Evolutionary conservation across 2,797 vertebrate species (phyloP).

Genomic region (Cyclopterus lumpus): DNA sequence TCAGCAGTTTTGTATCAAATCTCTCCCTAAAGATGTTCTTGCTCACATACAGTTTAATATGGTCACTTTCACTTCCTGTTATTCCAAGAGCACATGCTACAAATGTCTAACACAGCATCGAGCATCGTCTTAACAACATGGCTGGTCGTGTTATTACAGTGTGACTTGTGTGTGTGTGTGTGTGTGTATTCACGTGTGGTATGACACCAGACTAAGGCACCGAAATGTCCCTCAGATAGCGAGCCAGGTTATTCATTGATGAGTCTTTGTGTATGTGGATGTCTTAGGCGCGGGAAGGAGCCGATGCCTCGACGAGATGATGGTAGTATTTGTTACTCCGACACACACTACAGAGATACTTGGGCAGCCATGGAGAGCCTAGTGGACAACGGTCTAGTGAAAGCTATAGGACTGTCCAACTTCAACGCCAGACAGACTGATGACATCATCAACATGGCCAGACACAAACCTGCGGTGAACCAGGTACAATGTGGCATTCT

Average conservation of each 20-base stretch:
- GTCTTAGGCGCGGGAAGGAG: conserved; percentile 76
- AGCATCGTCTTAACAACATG: conserved; percentile 58
- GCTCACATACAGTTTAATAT: conserved; percentile 49
- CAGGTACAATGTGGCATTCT: conserved; percentile 69
- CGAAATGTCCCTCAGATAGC: conserved; percentile 63
- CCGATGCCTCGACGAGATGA: conserved; percentile 78
- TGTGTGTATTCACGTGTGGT: conserved; percentile 56
- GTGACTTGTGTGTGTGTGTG: conserved; percentile 44
- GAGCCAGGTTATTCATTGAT: conserved; percentile 24
- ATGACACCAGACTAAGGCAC: conserved; percentile 76
- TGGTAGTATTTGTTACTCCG: conserved; percentile 78
- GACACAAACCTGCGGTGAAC: conserved; percentile 81
- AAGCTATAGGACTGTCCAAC: conserved; percentile 83
- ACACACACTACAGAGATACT: conserved; percentile 82
- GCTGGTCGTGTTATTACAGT: conserved; percentile 66
- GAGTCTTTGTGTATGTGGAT: conserved; percentile 8
- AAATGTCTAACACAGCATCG: conserved; percentile 52
- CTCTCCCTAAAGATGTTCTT: conserved; percentile 32
- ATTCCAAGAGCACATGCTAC: conserved; percentile 29
- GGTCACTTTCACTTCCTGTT: conserved; percentile 35
- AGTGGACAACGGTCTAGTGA: conserved; percentile 81
- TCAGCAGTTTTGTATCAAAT: conserved; percentile 45
- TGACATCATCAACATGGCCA: conserved; percentile 78
- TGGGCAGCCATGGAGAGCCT: conserved; percentile 84
- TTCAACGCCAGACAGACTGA: conserved; percentile 82